Evolutionary conservation across 2,888 invertebrate genomes (phyloP).

Genomic region (Drosophila limbata): DNA sequence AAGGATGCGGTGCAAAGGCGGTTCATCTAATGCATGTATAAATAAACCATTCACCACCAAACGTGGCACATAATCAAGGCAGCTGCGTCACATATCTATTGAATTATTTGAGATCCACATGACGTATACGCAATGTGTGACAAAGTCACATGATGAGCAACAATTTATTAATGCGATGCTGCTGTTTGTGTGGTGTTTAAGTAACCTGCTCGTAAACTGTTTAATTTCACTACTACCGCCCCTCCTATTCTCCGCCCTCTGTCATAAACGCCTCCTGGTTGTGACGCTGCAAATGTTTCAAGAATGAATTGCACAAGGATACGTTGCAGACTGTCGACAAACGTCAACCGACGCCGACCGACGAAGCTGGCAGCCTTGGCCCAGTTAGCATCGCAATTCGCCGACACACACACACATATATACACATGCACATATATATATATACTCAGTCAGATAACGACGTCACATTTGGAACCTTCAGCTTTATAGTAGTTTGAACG

Average conservation of each 20-base stretch:
- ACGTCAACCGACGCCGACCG: conserved; percentile 58
- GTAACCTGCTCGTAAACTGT: conserved; percentile 5
- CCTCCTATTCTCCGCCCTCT: not conserved
- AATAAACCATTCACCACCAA: conserved; percentile 17
- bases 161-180: conserved; percentile 7
- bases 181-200: conserved; percentile 8
- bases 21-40: conserved; percentile 29
- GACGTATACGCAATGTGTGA: conserved; percentile 39
- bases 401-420: conserved; percentile 15
- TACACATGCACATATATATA: conserved; percentile 5
- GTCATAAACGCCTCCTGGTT: too few species aligned
- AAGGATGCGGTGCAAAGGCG: not conserved
- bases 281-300: conserved; percentile 38
- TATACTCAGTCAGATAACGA: conserved; percentile 34
- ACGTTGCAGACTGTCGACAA: conserved; percentile 30
- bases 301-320: conserved; percentile 22
- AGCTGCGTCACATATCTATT: conserved; percentile 28
- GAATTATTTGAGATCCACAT: conserved; percentile 16
- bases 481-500: conserved; percentile 36
- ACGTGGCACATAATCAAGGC: not conserved
- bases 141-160: too few species aligned
- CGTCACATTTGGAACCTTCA: conserved; percentile 58
- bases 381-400: conserved; percentile 62
- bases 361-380: conserved; percentile 67
- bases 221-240: not conserved